These are phyloP conservation scores for Leptinotarsa texana DNA, from an alignment of 1,140 invertebrate species.

Conservation along the genomic window DNA sequence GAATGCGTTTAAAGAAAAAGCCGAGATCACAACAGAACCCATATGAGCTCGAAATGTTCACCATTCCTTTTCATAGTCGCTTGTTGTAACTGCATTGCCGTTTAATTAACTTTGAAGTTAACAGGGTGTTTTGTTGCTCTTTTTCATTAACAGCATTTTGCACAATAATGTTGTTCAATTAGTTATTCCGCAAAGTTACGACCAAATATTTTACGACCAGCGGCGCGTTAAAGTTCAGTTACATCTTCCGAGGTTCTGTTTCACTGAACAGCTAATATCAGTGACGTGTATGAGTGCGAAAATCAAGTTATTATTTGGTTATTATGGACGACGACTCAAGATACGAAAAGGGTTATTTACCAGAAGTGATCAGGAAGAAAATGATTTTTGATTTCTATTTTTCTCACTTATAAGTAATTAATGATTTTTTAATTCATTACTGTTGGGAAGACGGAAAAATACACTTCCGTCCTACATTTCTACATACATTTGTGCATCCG, in stretches of 20 bases:
- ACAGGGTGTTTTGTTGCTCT: constrained; percentile 8
- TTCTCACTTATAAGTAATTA: too few relatives aligned
- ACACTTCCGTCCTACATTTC: too few relatives aligned
- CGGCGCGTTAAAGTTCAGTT: constrained; percentile 2
- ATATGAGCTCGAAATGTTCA: neutral
- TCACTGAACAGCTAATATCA: too few relatives aligned
- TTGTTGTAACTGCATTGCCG: neutral
- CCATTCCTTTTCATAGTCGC: neutral
- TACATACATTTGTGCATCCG: too few relatives aligned
- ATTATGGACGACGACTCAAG: too few relatives aligned
- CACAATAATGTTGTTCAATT: constrained; percentile 8
- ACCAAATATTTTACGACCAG: constrained; percentile 7
- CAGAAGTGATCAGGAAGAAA: too few relatives aligned
- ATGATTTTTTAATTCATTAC: too few relatives aligned
- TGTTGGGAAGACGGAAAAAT: too few relatives aligned
- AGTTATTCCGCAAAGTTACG: neutral
- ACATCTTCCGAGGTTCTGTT: neutral
- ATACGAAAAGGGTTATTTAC: too few relatives aligned
- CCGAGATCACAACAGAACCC: neutral
- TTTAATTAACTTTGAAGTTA: constrained; percentile 17
- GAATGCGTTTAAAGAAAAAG: neutral
- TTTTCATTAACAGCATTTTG: constrained; percentile 6
- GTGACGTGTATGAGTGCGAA: too few relatives aligned
- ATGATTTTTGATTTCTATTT: too few relatives aligned
- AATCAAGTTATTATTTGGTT: too few relatives aligned